These are phyloP conservation scores for Hylia prasina DNA, from an alignment of 2,113 vertebrate genomes.

Conservation along the genomic window DNA sequence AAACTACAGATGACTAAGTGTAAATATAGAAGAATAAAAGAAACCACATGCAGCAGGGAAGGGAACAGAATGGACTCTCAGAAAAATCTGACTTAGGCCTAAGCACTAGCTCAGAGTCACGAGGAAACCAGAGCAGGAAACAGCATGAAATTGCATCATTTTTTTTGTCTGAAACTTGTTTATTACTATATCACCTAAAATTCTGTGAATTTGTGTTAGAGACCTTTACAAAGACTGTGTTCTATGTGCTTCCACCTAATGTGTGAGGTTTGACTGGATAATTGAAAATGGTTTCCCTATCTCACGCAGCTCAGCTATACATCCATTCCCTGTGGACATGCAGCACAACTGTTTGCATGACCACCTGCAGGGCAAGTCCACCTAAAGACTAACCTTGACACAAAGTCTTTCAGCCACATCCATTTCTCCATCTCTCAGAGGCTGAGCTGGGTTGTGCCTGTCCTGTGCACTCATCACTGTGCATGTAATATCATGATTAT, in stretches of 20 bases:
- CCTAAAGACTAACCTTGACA: background rate
- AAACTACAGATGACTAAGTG: background rate
- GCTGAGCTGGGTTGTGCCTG: background rate
- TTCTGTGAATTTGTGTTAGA: background rate
- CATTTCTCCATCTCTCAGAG: background rate
- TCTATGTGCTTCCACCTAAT: background rate
- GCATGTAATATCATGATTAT: accelerated
- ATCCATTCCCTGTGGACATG: background rate
- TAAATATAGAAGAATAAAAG: background rate
- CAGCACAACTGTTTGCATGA: background rate
- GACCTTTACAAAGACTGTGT: background rate
- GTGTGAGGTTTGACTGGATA: background rate
- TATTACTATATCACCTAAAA: background rate
- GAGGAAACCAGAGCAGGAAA: background rate
- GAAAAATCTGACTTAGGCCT: background rate
- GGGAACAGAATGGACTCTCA: background rate
- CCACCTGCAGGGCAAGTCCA: background rate
- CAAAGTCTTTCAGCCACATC: background rate
- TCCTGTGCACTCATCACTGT: background rate
- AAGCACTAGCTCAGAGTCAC: background rate
- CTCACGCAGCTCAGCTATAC: background rate
- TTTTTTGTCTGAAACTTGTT: background rate
- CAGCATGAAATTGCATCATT: background rate
- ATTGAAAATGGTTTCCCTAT: background rate
- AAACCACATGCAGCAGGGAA: background rate